Evolutionary conservation across 2,113 vertebrate genomes (phyloP), one percentile per base, ranked within the genome.

Genomic region (Clarias magur): DNA sequence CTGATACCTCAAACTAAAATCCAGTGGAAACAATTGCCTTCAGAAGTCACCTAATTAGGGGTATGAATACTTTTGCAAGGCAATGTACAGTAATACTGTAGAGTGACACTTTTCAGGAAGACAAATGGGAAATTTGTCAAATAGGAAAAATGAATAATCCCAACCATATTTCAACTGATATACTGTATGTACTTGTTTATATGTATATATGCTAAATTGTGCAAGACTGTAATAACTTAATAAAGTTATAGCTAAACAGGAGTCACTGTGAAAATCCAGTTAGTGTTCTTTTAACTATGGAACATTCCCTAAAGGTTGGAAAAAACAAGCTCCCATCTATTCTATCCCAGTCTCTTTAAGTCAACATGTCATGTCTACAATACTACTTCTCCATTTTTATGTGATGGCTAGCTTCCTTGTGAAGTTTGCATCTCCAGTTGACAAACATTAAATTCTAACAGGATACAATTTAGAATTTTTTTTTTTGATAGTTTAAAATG

Each of bases 11-110:
- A 48, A 48, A 48, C 7, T 48, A 48, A 48, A 48, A 48, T 7
- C 48, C 48, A 48, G 48, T 48, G 48, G 48, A 48, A 48, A 48
- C 48, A 48, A 48, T 48, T 48, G 48, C 6, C 48, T 48, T 48
- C 48, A 48, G 48, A 48, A 48, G 48, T 48, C 48, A 48, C 48
- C 48, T 8, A 48, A 8, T 48, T 48, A 48, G 48, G 48, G 6
- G 48, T 48, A 48, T 8, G 48, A 48, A 48, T 8, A 48, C 48
- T 8, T 48, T 48, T 48, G 48, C 48, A 48, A 6, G 0, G 48
- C 48, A 63, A 87, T 53, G 63, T 73, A 72, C 56, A 62, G 82
- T n/a, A 80, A 83, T 70, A 84, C 75, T 87, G 67, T 38, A 86
- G 27, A 84, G 62, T 56, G 70, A 62, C 2, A 8, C 62, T 80